Percentiles rank a stretch among this genome's conserved stretches.
These are phyloP conservation scores for Philereme vetulata DNA, from an alignment of 2,888 invertebrate genomes.

Conservation along the genomic window DNA sequence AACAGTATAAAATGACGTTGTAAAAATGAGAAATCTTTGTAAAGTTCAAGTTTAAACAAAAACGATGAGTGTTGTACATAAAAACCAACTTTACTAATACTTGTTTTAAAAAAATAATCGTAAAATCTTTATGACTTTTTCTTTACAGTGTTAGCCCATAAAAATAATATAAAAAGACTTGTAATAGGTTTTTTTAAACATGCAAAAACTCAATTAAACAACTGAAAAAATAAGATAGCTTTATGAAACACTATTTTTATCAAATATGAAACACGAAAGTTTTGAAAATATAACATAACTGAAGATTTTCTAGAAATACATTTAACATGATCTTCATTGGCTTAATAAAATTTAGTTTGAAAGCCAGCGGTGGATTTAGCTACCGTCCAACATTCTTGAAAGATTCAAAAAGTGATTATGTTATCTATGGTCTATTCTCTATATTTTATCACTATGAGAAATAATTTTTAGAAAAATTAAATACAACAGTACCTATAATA, in stretches of 20 bases:
- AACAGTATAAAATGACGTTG: background rate
- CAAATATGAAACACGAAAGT: background rate
- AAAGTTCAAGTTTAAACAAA: slow-evolving; percentile 20
- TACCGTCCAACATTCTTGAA: no score
- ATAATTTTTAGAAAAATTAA: no score
- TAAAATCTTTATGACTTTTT: slow-evolving; percentile 20
- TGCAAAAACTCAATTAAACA: slow-evolving; percentile 18
- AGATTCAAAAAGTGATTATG: no score
- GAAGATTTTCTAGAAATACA: no score
- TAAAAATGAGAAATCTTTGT: slow-evolving; percentile 4
- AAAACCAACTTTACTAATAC: slow-evolving; percentile 25
- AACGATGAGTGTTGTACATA: slow-evolving; percentile 19
- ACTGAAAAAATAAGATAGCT: background rate
- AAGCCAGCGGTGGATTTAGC: no score
- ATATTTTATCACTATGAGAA: no score
- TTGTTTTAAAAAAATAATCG: slow-evolving; percentile 28
- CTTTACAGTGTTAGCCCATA: slow-evolving; percentile 8
- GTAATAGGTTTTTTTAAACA: slow-evolving; percentile 14
- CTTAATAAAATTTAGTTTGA: no score
- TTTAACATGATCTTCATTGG: no score
- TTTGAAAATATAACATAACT: no score
- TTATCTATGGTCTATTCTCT: no score
- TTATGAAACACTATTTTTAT: background rate
- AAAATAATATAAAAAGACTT: slow-evolving; percentile 14
- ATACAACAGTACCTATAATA: no score